Evolutionary conservation across 2,888 invertebrate genomes (phyloP), one percentile per base, ranked within the genome.

Genomic region (Papilio gigon): DNA sequence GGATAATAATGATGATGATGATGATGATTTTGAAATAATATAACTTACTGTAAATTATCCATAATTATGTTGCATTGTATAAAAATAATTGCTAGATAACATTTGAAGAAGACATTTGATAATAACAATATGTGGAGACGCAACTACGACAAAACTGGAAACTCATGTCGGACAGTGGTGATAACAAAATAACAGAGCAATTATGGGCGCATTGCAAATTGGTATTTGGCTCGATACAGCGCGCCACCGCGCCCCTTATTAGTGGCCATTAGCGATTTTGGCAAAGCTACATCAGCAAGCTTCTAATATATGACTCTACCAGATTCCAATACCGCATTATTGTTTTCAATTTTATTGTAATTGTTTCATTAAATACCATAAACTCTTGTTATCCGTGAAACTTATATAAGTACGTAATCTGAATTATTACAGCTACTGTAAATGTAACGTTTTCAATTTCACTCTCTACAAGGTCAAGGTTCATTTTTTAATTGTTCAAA

Each of bases 181-280:
- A 50, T 50, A 64, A 64, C 40, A 68, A 64, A 68, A 64, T 60
- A 50, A 68, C 59, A 68, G 20, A 53, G 65, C 65, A 69, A 65
- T 86, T 87, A 86, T 88, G 85, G 86, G 84, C 84, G 80, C 81
- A 81, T 81, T 80, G 84, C 85, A 90, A 90, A 90, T 91, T 90
- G 89, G 87, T 89, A 90, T 89, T 89, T 89, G 89, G 90, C 89
- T 85, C 87, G 83, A 86, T 84, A 82, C 80, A 80, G 82, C 40
- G 82, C 81, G 83, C 85, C 80, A 83, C 87, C 87, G 83, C 84
- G 81, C 82, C 80, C 81, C 80, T 80, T 83, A 77, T 78, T 83
- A 86, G 85, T 86, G 87, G 87, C 88, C 90, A 89, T 90, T 90
- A 90, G 85, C 90, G 86, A 84, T 89, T 89, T 91, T 90, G 90